Percentiles rank a stretch among this genome's conserved stretches.
Evolutionary conservation across 2,113 vertebrate species (phyloP).

Genomic region (Centropus unirufus): DNA sequence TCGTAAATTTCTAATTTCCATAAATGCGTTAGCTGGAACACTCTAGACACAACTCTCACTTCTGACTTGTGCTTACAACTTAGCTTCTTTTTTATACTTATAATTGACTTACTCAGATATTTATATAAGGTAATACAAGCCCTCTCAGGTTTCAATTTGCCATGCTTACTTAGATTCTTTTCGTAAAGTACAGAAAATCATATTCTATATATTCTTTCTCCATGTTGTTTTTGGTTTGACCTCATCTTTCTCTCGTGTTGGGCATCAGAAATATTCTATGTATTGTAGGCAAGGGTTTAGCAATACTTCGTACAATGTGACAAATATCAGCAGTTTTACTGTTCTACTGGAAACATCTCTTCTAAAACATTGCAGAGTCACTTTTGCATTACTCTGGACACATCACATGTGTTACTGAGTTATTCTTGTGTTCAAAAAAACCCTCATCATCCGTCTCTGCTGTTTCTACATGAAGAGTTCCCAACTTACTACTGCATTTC

Average conservation of each 20-base stretch:
- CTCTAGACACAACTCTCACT: neutral
- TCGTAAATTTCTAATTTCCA: neutral
- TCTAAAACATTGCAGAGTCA: neutral
- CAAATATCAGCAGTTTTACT: neutral
- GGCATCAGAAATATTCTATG: neutral
- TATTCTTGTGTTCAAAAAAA: neutral
- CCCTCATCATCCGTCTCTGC: neutral
- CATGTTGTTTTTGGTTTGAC: neutral
- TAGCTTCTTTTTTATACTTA: neutral
- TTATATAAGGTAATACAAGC: neutral
- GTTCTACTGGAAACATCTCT: neutral
- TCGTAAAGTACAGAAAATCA: neutral
- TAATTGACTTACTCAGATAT: neutral
- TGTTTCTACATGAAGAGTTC: neutral
- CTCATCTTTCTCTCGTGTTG: neutral
- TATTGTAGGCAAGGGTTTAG: neutral
- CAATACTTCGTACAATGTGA: neutral
- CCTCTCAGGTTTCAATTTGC: neutral
- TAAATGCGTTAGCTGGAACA: neutral
- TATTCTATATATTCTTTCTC: neutral
- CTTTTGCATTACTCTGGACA: neutral
- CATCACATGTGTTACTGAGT: neutral
- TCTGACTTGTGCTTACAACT: neutral
- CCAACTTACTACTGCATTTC: neutral
- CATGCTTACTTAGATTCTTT: neutral